Base-by-base conservation (phyloP, 1,140 invertebrate genomes). In the Anagrus nilaparvatae region DNA sequence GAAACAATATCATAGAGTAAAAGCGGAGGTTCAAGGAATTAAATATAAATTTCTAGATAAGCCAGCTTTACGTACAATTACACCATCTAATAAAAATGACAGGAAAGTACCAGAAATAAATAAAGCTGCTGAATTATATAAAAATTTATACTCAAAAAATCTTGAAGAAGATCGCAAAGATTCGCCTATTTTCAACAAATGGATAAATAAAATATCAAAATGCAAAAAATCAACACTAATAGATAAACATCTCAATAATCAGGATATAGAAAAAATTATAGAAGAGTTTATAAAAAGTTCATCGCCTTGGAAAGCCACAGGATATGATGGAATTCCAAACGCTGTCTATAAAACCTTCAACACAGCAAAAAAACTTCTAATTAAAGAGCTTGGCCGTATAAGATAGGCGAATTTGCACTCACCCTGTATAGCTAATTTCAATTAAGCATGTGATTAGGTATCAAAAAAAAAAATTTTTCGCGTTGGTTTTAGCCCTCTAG, bases 291-390 rank as follows among this genome's bases (percentile, higher is more conserved):
- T n/a, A n/a, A n/a, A n/a, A n/a, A n/a, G n/a, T n/a, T 25, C 17
- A 25, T 5, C 5, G n/a, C 43, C 43, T 4, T 39, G 37, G 43
- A 45, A 45, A 29, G 27, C 36, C 5, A 29, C 27, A 6, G 36
- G 43, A 5, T 12, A 24, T 8, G 43, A 45, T 32, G 43, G 29
- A 14, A 39, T 45, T 2, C 36, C 43, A 9, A 18, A 4, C 4
- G 43, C 36, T 9, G 18, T 39, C 13, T 45, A 40, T 14, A 45
- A 45, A 18, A 20, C 31, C 4, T 24, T 45, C 9, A 14, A 14
- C 3, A 25, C 13, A 27, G 32, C 24, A 6, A 27, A 27, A n/a
- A n/a, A 27, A 7, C 12, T 8, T 27, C 24, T 27, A 6, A n/a
- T 12, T 12, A 27, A 6, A 6, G n/a, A n/a, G n/a, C n/a, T n/a